Percentiles rank a stretch among this genome's conserved stretches.
Conservation (phyloP, 2,113 vertebrate genomes). For the Speoplatyrhinus poulsoni region DNA sequence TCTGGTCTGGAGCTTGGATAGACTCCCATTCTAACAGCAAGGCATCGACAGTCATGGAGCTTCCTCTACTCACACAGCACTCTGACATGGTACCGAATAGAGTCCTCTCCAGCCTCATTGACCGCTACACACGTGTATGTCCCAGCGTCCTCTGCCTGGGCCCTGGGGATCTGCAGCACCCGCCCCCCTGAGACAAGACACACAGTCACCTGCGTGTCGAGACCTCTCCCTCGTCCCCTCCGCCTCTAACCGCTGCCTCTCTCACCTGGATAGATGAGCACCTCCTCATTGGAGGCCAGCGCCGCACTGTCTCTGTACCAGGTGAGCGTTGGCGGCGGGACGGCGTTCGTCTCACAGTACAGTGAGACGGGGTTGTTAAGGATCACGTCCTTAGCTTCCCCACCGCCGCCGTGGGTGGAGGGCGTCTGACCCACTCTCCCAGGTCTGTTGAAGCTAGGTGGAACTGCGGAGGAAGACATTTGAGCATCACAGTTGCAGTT, state of each 20-base stretch:
- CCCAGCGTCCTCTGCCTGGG: slow-evolving; percentile 83
- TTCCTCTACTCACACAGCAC: slow-evolving; percentile 83
- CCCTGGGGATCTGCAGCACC: slow-evolving; percentile 87
- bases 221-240: neutral
- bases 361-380: slow-evolving; percentile 90
- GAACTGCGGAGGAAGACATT: slow-evolving; percentile 75
- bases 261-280: slow-evolving; percentile 89
- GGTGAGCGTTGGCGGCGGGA: slow-evolving; percentile 89
- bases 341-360: slow-evolving; percentile 91
- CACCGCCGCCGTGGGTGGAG: slow-evolving; percentile 61
- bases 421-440: slow-evolving; percentile 71
- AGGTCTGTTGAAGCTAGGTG: slow-evolving; percentile 86
- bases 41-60: neutral
- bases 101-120: slow-evolving; percentile 95
- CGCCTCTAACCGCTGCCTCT: neutral
- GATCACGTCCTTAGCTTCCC: slow-evolving; percentile 84
- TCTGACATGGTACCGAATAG: slow-evolving; percentile 88
- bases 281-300: slow-evolving; percentile 84
- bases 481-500: neutral
- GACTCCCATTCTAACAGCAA: neutral
- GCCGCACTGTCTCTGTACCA: slow-evolving; percentile 90
- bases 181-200: slow-evolving; percentile 81
- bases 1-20: neutral
- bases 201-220: neutral
- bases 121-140: slow-evolving; percentile 88